Conservation (phyloP, 1,140 invertebrate genomes). For the Brachionus angularis region DNA sequence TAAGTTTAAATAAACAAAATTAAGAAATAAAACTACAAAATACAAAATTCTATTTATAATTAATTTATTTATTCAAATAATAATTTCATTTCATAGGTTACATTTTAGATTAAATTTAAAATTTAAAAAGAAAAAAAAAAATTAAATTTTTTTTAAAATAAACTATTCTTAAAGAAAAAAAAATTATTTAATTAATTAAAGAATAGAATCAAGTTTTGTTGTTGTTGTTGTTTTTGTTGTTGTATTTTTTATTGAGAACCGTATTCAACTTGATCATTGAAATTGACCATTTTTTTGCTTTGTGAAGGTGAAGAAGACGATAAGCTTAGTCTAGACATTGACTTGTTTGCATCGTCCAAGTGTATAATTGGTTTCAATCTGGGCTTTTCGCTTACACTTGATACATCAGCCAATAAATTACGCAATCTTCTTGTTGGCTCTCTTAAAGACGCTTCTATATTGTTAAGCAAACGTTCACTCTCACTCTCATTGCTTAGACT, state of each 20-base stretch:
- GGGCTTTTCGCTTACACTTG: slow-evolving; percentile 4
- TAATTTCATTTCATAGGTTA: no score
- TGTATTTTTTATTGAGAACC: neutral
- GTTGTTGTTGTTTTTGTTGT: neutral
- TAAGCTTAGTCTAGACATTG: neutral
- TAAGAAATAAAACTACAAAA: no score
- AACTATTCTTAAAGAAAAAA: no score
- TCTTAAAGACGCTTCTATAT: slow-evolving; percentile 19
- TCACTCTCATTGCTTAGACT: neutral
- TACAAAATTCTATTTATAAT: no score
- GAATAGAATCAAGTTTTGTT: no score
- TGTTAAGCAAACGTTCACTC: neutral
- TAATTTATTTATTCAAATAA: no score
- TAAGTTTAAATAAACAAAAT: no score
- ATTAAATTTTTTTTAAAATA: no score
- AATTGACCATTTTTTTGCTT: slow-evolving; percentile 27
- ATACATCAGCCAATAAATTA: slow-evolving; percentile 12
- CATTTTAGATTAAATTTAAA: no score
- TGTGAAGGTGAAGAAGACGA: no score
- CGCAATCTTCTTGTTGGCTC: slow-evolving; percentile 14
- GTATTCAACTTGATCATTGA: slow-evolving; percentile 30
- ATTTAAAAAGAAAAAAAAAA: no score
- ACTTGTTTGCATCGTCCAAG: neutral
- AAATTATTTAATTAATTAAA: no score
- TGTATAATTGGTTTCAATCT: slow-evolving; percentile 12